Evolutionary conservation across 1,140 invertebrate species (phyloP), one percentile per base, ranked within the genome.

Genomic region (Drosophila suzukii): DNA sequence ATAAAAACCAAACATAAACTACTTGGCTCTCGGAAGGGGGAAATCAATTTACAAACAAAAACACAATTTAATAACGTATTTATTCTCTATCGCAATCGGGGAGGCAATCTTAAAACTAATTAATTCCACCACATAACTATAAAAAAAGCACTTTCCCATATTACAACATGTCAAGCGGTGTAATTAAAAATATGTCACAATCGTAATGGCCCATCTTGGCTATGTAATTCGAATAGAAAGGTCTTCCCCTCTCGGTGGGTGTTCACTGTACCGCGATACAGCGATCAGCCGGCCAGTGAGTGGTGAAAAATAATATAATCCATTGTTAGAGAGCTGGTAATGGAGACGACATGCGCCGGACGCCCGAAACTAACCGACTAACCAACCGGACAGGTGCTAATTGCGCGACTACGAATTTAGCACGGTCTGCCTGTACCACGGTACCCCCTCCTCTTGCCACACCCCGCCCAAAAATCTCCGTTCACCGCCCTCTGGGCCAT

Each of bases 301-400:
- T 65, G 61, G 20, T 7, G 24, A 38, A 5, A 61, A 61, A 10
- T 3, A 13, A 13, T 36, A 53, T 10, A 11, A 30, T 30, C n/a
- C 12, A n/a, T 65, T 46, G 24, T 66, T 36, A 43, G 51, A 72
- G 32, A 78, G 46, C 68, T 60, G 83, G 67, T 88, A 88, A 88
- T 86, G 44, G 62, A 65, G 34, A 51, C 47, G 58, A 70, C 83
- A 82, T 84, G 83, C 62, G 60, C 71, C 30, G 44, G 27, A 41
- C 54, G 32, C 44, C 65, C 34, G 34, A 54, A 74, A 62, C 49
- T 20, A 36, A 51, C 12, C 43, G 30, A 39, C 47, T 57, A 43
- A 71, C 44, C 38, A 51, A 73, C 20, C 57, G 43, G 10, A 44
- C 79, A 88, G 72, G 83, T 88, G 83, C 72, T 86, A 86, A 86